Evolutionary conservation across 2,797 vertebrate species (phyloP).

Genomic region (Aulostomus chinensis): DNA sequence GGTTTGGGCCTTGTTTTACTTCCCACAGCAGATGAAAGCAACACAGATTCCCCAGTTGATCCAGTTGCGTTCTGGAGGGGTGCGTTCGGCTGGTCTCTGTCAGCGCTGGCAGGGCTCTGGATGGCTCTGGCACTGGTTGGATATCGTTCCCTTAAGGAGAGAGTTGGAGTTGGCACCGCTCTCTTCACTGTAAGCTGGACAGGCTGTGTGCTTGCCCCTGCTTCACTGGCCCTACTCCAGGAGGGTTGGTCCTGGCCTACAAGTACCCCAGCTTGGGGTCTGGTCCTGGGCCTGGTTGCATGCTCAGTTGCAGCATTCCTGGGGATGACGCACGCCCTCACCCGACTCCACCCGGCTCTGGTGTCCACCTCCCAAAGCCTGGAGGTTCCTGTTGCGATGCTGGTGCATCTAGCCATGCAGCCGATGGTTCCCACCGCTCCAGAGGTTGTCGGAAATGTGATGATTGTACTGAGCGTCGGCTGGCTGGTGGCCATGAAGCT

Average conservation of each 20-base stretch:
- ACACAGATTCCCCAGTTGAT: conserved; percentile 75
- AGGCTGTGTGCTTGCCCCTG: conserved; percentile 87
- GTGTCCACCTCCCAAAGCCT: conserved; percentile 95
- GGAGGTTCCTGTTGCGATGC: conserved; percentile 91
- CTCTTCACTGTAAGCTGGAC: conserved; percentile 98
- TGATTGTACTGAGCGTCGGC: conserved; percentile 90
- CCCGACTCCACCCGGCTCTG: conserved; percentile 92
- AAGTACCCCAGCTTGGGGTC: conserved; percentile 88
- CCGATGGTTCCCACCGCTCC: conserved; percentile 85
- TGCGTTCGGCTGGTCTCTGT: conserved; percentile 95
- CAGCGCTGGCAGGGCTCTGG: conserved; percentile 91
- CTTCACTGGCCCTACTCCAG: conserved; percentile 90
- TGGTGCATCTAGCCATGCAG: conserved; percentile 88
- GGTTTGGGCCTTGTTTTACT: conserved; percentile 92
- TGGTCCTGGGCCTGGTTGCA: conserved; percentile 87
- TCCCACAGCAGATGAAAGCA: conserved; percentile 69
- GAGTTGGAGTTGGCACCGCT: conserved; percentile 92
- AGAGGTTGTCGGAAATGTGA: conserved; percentile 86
- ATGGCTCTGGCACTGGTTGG: conserved; percentile 95
- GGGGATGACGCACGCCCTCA: conserved; percentile 92
- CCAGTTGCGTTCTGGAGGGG: conserved; percentile 90
- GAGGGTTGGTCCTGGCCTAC: conserved; percentile 89
- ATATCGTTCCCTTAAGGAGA: conserved; percentile 93
- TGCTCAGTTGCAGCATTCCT: conserved; percentile 92
- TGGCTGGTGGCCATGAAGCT: conserved; percentile 91